Percentiles rank a stretch among this genome's conserved stretches.
phyloP scores from a whole-genome alignment of 2,113 vertebrate genomes.

The Tachuris rubrigastra region DNA sequence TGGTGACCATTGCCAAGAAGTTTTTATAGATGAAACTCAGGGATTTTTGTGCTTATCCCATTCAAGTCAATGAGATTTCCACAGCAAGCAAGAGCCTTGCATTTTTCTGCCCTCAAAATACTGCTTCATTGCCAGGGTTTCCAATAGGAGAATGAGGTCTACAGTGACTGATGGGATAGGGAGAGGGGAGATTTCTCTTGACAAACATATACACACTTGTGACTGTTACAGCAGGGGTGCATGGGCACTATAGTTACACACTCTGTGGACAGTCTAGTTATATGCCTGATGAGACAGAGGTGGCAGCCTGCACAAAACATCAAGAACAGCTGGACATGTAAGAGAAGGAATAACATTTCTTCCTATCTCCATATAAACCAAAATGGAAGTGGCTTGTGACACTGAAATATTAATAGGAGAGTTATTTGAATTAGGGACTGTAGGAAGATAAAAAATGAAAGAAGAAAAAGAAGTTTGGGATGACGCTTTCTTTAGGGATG shows the following conservation, averaged over 20 bases:
- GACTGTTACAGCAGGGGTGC: background rate
- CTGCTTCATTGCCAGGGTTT: background rate
- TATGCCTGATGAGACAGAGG: background rate
- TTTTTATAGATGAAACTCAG: background rate
- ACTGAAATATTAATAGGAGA: background rate
- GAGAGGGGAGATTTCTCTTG: background rate
- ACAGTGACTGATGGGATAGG: background rate
- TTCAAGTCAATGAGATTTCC: background rate
- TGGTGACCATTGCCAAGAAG: background rate
- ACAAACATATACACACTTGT: background rate
- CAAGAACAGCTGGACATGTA: background rate
- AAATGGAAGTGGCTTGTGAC: background rate
- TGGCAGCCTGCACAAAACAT: background rate
- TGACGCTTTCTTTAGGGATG: background rate
- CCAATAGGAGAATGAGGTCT: background rate
- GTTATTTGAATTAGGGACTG: background rate
- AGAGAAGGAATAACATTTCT: background rate
- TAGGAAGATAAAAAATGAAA: background rate
- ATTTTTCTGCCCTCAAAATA: background rate
- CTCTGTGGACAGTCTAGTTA: background rate
- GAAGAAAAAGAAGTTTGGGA: background rate
- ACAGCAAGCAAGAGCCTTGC: accelerated
- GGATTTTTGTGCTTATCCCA: background rate
- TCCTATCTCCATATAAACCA: background rate
- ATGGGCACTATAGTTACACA: accelerated